Evolutionary conservation across 1,140 invertebrate species (phyloP), one percentile per base, ranked within the genome.

Genomic region (Vanessa atalanta): DNA sequence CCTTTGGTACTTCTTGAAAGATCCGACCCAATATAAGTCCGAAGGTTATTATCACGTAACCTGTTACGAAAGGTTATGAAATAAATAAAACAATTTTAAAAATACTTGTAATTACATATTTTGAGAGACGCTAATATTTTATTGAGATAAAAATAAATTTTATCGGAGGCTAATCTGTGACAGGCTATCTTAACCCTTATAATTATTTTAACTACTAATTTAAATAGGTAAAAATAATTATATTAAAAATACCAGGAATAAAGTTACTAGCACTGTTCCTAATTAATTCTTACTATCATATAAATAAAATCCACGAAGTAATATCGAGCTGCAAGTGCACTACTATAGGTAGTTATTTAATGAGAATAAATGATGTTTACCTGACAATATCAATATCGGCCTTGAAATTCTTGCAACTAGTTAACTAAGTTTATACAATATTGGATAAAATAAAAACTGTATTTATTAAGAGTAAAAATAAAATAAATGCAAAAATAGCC

Each of bases 41-140:
- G 37, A 94, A 91, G 14, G 95, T 96, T 79, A 96, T 95, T 72
- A 97, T 95, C 79, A 95, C 88, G 88, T 96, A 97, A 80, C 95
- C 95, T 89, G 78, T 0, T 69, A 83, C 81, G 23, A 84, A 43
- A 82, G 73, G 65, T 70, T 47, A 67, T 64, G 43, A 70, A 47
- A 55, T 14, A 66, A 37, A 14, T 31, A 50, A 16, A 20, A 20
- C 16, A 2, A 9, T 55, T 55, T 53, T 0, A 55, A 55, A 55
- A 55, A 15, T 14, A 50, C 1, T 15, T 15, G 4, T 50, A 5
- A 0, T 50, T 15, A 2, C 15, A 50, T 48, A 15, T 15, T 48
- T 48, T 48, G 14, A 48, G 14, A 48, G 26, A 31, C 26, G 26
- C 26, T 31, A 4, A 31, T 31, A 31, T 31, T 31, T 31, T 9